These are phyloP conservation scores for Arbacia lixula DNA, from an alignment of 53 echinoderm and acorn worm genomes.

Conservation along the genomic window DNA sequence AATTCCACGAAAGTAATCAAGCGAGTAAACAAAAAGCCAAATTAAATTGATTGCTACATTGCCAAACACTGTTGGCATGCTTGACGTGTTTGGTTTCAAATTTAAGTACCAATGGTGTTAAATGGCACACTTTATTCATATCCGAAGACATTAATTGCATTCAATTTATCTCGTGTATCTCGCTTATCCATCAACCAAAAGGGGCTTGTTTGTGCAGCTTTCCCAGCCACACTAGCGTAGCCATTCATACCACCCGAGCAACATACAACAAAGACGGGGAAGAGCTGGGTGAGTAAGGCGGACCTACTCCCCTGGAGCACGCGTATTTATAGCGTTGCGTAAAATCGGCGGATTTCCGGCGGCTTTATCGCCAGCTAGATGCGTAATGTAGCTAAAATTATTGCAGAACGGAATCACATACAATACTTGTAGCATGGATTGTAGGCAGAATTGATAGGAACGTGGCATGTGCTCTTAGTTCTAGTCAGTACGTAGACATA, in stretches of 20 bases:
- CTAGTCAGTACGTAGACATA: background rate
- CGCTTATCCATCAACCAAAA: too few species aligned
- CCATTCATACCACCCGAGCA: background rate
- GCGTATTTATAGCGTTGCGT: constrained; percentile 21
- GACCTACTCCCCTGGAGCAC: background rate
- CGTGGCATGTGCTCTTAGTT: background rate
- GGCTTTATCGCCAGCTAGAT: constrained; percentile 24
- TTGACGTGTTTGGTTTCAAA: too few species aligned
- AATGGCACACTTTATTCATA: too few species aligned
- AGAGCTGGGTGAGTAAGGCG: background rate
- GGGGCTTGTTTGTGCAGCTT: too few species aligned
- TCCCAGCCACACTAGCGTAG: background rate
- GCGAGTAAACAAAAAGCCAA: too few species aligned
- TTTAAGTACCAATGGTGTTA: too few species aligned
- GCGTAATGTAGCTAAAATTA: constrained; percentile 35
- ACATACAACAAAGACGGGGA: background rate
- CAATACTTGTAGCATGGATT: background rate
- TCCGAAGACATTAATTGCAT: too few species aligned
- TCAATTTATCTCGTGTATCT: too few species aligned
- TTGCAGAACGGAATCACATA: background rate
- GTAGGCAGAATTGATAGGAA: constrained; percentile 1
- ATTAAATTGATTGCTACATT: too few species aligned
- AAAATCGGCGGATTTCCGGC: constrained; percentile 40
- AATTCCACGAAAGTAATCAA: too few species aligned
- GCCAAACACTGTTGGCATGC: too few species aligned